Conservation (phyloP, 2,888 invertebrate genomes). For the Neoaliturus tenellus region DNA sequence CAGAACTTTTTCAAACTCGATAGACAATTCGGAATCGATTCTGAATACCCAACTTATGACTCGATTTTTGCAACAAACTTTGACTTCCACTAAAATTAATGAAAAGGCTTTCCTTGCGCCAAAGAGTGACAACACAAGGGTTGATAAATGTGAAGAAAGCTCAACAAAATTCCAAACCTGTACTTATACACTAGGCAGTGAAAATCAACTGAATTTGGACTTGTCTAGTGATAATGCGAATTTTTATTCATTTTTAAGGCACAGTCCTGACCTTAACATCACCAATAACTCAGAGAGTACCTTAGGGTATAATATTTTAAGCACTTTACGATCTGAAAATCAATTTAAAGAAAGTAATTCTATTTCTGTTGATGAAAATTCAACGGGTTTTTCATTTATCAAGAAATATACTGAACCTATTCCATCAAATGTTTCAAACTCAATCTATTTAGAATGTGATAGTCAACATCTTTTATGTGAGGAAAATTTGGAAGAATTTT, state of each 20-base stretch:
- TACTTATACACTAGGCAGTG: not conserved
- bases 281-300: not conserved
- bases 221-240: not conserved
- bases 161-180: not conserved
- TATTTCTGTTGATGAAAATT: not conserved
- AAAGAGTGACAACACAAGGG: not conserved
- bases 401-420: not conserved
- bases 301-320: not conserved
- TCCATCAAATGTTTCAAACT: not conserved
- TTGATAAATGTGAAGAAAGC: not conserved
- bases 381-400: not conserved
- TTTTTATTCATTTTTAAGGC: not conserved
- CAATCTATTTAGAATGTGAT: not conserved
- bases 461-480: not conserved
- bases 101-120: too few species aligned
- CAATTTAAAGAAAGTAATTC: not conserved
- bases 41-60: not conserved
- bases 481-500: too few species aligned
- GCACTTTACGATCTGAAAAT: not conserved
- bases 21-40: not conserved
- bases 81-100: not conserved
- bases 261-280: not conserved
- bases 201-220: not conserved
- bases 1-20: not conserved
- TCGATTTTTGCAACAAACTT: not conserved